Evolutionary conservation across 2,888 invertebrate species (phyloP), one percentile per base, ranked within the genome.

Genomic region (Drepanosiphum platanoidis): DNA sequence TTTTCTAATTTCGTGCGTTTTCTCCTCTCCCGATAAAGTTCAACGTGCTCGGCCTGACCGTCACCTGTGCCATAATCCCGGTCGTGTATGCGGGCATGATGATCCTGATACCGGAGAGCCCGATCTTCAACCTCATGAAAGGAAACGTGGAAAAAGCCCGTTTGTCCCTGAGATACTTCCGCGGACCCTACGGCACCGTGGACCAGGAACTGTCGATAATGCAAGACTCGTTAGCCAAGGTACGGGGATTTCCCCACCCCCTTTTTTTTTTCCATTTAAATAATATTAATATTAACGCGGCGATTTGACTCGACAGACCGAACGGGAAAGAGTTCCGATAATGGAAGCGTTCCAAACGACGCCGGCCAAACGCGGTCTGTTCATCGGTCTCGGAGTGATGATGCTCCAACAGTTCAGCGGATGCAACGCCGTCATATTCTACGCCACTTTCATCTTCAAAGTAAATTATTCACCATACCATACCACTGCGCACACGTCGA

Each of bases 341-440:
- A 86, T 88, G 9, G 89, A 90, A 1, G 92, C 93, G 0, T 91
- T 94, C 18, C 91, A 91, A 2, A 92, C 93, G 79, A 93, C 90
- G 87, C 92, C 92, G 0, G 93, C 94, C 0, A 89, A 92, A 34
- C 94, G 93, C 89, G 95, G 94, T 0, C 90, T 95, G 4, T 86
- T 93, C 22, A 94, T 96, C 86, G 93, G 93, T 87, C 93, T 94
- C 89, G 93, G 94, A 4, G 91, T 97, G 11, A 97, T 97, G 96
- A 91, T 96, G 88, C 95, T 97, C 90, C 97, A 97, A 89, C 97
- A 97, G 89, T 91, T 96, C 86, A 93, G 94, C 86, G 96, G 96
- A 64, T 93, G 95, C 79, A 96, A 96, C 88, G 95, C 95, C 0
- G 94, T 96, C 9, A 94, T 96, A 87, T 95, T 96, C 90, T 96